Conservation (phyloP, 2,797 vertebrate species). For the Gouania willdenowi region DNA sequence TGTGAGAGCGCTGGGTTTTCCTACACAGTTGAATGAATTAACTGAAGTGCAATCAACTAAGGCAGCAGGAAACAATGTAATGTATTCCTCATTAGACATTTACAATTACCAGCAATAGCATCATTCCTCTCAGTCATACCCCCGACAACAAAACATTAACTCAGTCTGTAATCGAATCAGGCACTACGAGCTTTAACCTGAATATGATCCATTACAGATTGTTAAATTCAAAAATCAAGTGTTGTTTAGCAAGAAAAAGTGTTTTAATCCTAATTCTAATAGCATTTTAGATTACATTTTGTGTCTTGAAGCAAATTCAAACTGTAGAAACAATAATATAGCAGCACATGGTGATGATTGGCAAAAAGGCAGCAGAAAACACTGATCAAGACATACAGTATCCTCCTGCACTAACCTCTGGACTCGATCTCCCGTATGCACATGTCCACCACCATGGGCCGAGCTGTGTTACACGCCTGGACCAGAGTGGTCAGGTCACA, state of each 20-base stretch:
- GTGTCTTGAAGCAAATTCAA: too few species aligned
- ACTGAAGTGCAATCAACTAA: conserved; percentile 60
- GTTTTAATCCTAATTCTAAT: background rate
- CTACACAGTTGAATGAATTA: conserved; percentile 57
- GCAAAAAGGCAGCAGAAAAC: too few species aligned
- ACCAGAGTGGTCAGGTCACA: conserved; percentile 97
- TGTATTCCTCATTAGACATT: conserved; percentile 61
- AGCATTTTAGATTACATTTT: too few species aligned
- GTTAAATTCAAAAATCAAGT: background rate
- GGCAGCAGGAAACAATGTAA: conserved; percentile 61
- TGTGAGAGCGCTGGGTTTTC: conserved; percentile 36
- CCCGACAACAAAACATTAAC: conserved; percentile 33
- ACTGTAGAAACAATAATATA: too few species aligned
- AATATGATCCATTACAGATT: background rate
- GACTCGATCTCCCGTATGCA: conserved; percentile 98
- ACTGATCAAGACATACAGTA: too few species aligned
- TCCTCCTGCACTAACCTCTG: conserved; percentile 80
- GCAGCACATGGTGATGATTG: too few species aligned
- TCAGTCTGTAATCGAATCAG: conserved; percentile 24
- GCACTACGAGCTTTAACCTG: conserved; percentile 7
- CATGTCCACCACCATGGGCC: conserved; percentile 99
- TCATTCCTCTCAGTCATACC: conserved; percentile 30
- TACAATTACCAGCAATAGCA: conserved; percentile 59
- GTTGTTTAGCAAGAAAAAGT: too few species aligned
- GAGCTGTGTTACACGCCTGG: conserved; percentile 89